These are phyloP conservation scores for Nomada ferruginata DNA, from an alignment of 2,888 invertebrate species.

Conservation along the genomic window DNA sequence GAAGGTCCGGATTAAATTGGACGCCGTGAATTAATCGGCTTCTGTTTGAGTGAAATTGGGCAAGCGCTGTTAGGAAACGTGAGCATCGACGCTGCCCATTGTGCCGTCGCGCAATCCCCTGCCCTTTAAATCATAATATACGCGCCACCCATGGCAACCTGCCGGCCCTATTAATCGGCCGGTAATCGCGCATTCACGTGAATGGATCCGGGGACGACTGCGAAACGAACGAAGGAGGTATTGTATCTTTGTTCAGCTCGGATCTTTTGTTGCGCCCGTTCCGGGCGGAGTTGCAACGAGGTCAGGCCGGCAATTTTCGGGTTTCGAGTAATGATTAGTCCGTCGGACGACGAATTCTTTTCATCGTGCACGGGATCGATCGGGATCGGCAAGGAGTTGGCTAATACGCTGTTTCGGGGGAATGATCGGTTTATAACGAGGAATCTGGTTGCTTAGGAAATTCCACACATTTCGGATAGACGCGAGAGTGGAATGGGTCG, in stretches of 20 bases:
- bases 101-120: slow-evolving; percentile 43
- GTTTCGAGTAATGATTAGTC: slow-evolving; percentile 25
- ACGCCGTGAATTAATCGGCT: slow-evolving; percentile 84
- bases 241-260: slow-evolving; percentile 52
- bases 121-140: slow-evolving; percentile 68
- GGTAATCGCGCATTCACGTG: slow-evolving; percentile 62
- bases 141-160: slow-evolving; percentile 57
- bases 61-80: slow-evolving; percentile 82
- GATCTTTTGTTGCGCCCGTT: slow-evolving; percentile 43
- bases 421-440: no score
- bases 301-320: slow-evolving; percentile 10
- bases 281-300: slow-evolving; percentile 18
- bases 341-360: slow-evolving; percentile 3
- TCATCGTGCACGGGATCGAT: background rate
- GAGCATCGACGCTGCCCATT: slow-evolving; percentile 75
- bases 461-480: no score
- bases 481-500: no score
- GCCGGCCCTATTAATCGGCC: slow-evolving; percentile 65
- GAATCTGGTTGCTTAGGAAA: no score
- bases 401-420: background rate
- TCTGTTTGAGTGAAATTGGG: slow-evolving; percentile 83
- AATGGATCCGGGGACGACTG: slow-evolving; percentile 42
- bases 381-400: background rate
- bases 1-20: slow-evolving; percentile 79
- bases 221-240: slow-evolving; percentile 51